Base-by-base conservation (phyloP, 2,888 invertebrate genomes). In the Stegophylla sp. region DNA sequence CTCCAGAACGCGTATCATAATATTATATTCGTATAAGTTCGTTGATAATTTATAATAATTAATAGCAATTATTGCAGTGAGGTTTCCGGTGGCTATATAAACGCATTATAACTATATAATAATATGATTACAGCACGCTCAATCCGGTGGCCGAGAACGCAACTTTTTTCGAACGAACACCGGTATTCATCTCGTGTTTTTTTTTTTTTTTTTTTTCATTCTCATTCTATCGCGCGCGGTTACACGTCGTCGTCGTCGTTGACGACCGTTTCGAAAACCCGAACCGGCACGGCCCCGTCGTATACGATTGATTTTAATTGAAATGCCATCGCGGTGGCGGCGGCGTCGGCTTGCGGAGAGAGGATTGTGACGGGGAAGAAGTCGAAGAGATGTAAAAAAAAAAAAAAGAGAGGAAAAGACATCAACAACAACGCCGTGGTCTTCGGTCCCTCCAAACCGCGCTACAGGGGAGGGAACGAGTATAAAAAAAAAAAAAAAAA, bases 271-370 rank as follows among this genome's bases (percentile, higher is more conserved):
- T 43, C n/a, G n/a, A n/a, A n/a, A n/a, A n/a, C n/a, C n/a, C n/a
- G n/a, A n/a, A n/a, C n/a, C n/a, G n/a, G 43, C 23, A 66, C 66
- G 45, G 28, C 17, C 17, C n/a, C 7, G 0, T 12, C 12, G 10
- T 48, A 69, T n/a, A 69, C 28, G 23, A 59, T 43, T 17, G 59
- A 10, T 59, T 73, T 73, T 56, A 23, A 73, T 73, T 61, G 45
- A 73, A 73, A 73, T 45, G 45, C 43, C 43, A 12, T 23, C n/a
- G 51, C 23, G 34, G 73, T 26, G 41, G 61, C 4, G 13, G 15
- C 20, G 71, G 9, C 23, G 41, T 13, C 13, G 51, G 17, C 7
- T n/a, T 12, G 34, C 51, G 41, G 45, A 17, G 48, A 17, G 48
- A 0, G 17, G 3, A n/a, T 12, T 10, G 56, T 9, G 53, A 53